A percentile compares a stretch with the other conserved stretches of the same genome.
These are phyloP conservation scores for Cydia amplana DNA, from an alignment of 1,140 invertebrate genomes.

Conservation along the genomic window DNA sequence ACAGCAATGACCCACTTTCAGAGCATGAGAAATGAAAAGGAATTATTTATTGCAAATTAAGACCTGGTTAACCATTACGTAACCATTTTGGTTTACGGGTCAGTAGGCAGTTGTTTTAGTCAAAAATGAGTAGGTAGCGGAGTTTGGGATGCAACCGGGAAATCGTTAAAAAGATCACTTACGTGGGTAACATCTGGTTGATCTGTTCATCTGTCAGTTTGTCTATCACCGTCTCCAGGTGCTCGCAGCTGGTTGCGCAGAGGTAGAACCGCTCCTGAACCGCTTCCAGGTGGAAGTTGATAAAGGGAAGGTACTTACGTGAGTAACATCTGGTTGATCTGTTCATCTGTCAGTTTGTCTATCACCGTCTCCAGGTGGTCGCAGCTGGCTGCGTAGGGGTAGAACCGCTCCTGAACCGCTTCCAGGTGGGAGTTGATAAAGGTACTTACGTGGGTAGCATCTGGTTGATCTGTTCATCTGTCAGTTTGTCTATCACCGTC, in stretches of 20 bases:
- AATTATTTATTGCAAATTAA: too few species aligned
- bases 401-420: constrained; percentile 53
- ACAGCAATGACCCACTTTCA: too few species aligned
- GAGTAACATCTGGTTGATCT: constrained; percentile 77
- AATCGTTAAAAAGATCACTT: too few species aligned
- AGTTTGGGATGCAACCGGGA: too few species aligned
- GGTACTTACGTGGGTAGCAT: constrained; percentile 79
- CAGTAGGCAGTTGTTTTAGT: too few species aligned
- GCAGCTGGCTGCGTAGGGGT: constrained; percentile 51
- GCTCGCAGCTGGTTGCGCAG: neutral
- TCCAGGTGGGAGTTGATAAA: constrained; percentile 53
- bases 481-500: constrained; percentile 73
- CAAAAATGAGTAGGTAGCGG: too few species aligned
- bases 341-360: constrained; percentile 79
- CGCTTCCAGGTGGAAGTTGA: too few species aligned
- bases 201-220: constrained; percentile 80
- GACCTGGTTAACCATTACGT: too few species aligned
- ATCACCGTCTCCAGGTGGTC: constrained; percentile 55
- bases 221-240: constrained; percentile 61
- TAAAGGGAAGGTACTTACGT: constrained; percentile 66
- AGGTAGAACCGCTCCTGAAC: too few species aligned
- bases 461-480: constrained; percentile 77
- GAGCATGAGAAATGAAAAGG: too few species aligned
- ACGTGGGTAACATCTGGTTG: constrained; percentile 79
- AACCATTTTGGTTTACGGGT: too few species aligned